Base-by-base conservation (phyloP, 2,888 invertebrate species). In the Leptopilina syphax region DNA sequence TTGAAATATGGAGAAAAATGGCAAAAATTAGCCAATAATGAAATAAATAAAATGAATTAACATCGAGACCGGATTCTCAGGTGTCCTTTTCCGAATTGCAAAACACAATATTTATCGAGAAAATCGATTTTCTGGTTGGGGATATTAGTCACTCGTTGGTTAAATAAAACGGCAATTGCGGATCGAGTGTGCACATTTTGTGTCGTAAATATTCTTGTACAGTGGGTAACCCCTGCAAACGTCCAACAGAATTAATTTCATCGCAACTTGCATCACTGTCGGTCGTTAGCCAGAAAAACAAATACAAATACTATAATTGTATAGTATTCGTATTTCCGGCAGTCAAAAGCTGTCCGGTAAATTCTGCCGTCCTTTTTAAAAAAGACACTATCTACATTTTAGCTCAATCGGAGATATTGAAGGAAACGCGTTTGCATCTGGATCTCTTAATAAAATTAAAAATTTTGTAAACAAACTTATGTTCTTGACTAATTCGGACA, bases 131-230 rank as follows among this genome's bases (percentile, higher is more conserved):
- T 4, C 54, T 34, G 57, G 34, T 34, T 27, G 34, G 34, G 44
- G 54, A 27, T 73, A 73, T 73, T 73, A 73, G 73, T 73, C 73
- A 73, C 73, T 73, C 73, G 73, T 41, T 57, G 57, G 73, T 73
- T 73, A 73, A 57, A 73, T 73, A 73, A 73, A 73, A 57, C 57
- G 34, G 54, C 73, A 73, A 73, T 73, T 34, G 73, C 27, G 73
- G 13, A 73, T 73, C 57, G 57, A 57, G 57, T 73, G 73, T n/a
- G 34, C 73, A 57, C 73, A 73, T 73, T 73, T 73, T 73, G n/a
- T 13, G 73, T 73, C 73, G 57, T 73, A 73, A 73, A 73, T 73
- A 73, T 73, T 73, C 73, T 73, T 57, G 67, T 18, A 41, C 41
- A 44, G 27, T 50, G 8, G n/a, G 13, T 27, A 57, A 73, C 34